phyloP scores from a whole-genome alignment of 2,888 invertebrate genomes.

The Drosophila atroscutellata region DNA sequence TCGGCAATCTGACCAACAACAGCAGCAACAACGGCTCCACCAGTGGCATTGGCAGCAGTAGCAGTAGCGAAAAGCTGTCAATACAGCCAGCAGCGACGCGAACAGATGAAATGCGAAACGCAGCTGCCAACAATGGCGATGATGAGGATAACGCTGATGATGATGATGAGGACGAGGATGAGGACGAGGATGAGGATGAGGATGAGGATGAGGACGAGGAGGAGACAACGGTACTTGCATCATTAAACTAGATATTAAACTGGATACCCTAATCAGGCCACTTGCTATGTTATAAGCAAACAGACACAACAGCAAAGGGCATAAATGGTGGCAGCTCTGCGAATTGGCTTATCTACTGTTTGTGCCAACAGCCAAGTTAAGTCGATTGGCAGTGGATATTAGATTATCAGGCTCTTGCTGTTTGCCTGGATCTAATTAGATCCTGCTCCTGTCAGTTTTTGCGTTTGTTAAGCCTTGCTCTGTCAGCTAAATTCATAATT shows the following conservation, averaged over 20 bases:
- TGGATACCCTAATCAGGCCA: conserved; percentile 5
- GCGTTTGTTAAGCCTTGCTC: background rate
- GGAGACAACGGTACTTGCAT: conserved; percentile 72
- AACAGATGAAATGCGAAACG: conserved; percentile 36
- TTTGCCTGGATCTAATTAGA: conserved; percentile 2
- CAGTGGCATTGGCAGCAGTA: conserved; percentile 41
- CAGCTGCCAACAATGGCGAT: conserved; percentile 27
- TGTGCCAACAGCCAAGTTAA: background rate
- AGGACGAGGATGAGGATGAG: conserved; percentile 50
- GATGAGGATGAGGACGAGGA: conserved; percentile 64
- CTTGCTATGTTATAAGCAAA: conserved; percentile 41
- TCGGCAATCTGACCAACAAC: conserved; percentile 29
- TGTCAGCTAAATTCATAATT: background rate
- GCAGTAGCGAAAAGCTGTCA: conserved; percentile 51
- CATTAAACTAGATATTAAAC: conserved; percentile 18
- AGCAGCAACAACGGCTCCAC: conserved; percentile 30
- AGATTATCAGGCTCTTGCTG: background rate
- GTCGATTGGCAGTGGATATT: background rate
- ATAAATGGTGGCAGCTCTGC: conserved; percentile 38
- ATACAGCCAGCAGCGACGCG: conserved; percentile 28
- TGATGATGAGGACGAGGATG: conserved; percentile 38
- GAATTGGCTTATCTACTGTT: conserved; percentile 1
- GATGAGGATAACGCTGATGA: conserved; percentile 43
- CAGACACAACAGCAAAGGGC: conserved; percentile 50
- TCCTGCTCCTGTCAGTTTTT: background rate